phyloP scores from a whole-genome alignment of 2,113 vertebrate species.

The Corydoras maculifer region DNA sequence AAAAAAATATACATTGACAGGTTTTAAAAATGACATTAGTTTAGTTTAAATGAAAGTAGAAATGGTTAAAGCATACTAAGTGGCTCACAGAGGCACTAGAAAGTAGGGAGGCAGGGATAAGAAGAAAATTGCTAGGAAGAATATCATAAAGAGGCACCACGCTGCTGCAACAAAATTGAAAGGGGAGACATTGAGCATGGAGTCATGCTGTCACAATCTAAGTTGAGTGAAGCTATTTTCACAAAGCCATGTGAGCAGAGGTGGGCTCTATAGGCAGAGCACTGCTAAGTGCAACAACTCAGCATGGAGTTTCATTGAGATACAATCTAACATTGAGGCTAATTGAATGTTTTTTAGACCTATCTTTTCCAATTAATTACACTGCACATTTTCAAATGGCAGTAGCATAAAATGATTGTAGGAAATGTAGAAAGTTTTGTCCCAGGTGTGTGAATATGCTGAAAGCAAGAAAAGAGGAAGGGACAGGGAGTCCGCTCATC shows the following conservation, averaged over 20 bases:
- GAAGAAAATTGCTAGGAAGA: conserved; percentile 36
- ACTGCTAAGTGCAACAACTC: conserved; percentile 24
- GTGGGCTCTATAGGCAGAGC: conserved; percentile 11
- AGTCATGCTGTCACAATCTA: conserved; percentile 37
- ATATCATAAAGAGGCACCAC: conserved; percentile 45
- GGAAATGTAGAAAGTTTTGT: background rate
- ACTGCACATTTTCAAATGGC: background rate
- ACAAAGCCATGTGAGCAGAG: conserved; percentile 14
- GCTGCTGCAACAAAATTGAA: conserved; percentile 37
- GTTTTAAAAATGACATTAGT: conserved; percentile 5
- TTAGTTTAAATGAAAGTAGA: conserved; percentile 6
- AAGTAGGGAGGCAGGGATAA: conserved; percentile 33
- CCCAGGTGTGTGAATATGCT: conserved; percentile 20
- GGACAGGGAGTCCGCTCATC: conserved; percentile 37
- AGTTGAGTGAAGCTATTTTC: conserved; percentile 29
- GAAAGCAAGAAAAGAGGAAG: conserved; percentile 6
- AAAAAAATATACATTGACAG: conserved; percentile 3
- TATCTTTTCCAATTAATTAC: conserved; percentile 16
- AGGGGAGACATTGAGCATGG: conserved; percentile 31
- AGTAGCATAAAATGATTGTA: conserved; percentile 6
- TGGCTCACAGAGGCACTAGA: conserved; percentile 20
- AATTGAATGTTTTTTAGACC: conserved; percentile 33
- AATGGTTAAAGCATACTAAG: conserved; percentile 3
- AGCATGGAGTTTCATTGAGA: conserved; percentile 26
- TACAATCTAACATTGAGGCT: conserved; percentile 27